Evolutionary conservation across 2,113 vertebrate species (phyloP).

Genomic region (Dunckerocampus dactyliophorus): DNA sequence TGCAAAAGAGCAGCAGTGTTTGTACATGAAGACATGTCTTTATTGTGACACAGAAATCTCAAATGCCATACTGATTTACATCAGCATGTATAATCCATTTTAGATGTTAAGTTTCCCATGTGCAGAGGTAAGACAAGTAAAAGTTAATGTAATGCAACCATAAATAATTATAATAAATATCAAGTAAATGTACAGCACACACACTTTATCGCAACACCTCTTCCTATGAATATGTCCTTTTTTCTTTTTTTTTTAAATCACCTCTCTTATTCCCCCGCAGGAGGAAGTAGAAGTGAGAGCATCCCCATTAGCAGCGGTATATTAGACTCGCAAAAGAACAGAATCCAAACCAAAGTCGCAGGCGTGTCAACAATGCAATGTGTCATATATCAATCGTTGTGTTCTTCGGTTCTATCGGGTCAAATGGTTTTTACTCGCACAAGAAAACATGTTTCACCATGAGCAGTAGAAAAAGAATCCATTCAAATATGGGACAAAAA

Average conservation of each 20-base stretch:
- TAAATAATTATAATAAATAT: slow-evolving; percentile 99
- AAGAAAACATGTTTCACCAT: slow-evolving; percentile 69
- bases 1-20: slow-evolving; percentile 2
- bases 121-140: slow-evolving; percentile 80
- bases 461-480: slow-evolving; percentile 61
- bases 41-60: slow-evolving; percentile 76
- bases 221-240: slow-evolving; percentile 68
- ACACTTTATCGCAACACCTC: slow-evolving; percentile 72
- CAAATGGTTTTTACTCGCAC: slow-evolving; percentile 61
- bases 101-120: slow-evolving; percentile 79
- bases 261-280: slow-evolving; percentile 42
- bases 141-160: slow-evolving; percentile 91
- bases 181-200: slow-evolving; percentile 91
- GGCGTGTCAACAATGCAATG: slow-evolving; percentile 39
- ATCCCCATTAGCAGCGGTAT: slow-evolving; percentile 74
- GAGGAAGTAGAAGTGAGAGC: slow-evolving; percentile 56
- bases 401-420: slow-evolving; percentile 45
- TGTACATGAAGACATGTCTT: slow-evolving; percentile 79
- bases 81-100: slow-evolving; percentile 79
- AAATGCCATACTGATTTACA: slow-evolving; percentile 70
- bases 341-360: slow-evolving; percentile 47
- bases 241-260: slow-evolving; percentile 26
- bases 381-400: slow-evolving; percentile 26
- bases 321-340: slow-evolving; percentile 57
- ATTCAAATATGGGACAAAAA: slow-evolving; percentile 62